Evolutionary conservation across 2,797 vertebrate species (phyloP).

Genomic region (Tadarida brasiliensis): DNA sequence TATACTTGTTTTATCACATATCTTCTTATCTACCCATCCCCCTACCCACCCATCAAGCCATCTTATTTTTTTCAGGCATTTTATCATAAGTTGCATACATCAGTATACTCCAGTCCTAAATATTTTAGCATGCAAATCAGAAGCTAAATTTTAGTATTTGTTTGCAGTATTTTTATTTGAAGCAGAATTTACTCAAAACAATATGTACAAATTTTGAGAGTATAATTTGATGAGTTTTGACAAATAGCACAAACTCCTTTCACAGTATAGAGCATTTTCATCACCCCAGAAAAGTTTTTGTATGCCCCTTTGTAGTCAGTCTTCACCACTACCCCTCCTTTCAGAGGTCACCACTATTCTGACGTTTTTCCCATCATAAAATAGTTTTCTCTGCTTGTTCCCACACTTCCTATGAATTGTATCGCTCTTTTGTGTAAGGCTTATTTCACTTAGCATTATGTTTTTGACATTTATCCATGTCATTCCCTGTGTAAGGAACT

Average conservation of each 20-base stretch:
- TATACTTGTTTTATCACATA: neutral
- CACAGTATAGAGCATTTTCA: neutral
- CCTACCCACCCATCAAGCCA: neutral
- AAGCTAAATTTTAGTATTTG: neutral
- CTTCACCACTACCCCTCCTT: neutral
- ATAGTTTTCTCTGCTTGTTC: slow-evolving; percentile 5
- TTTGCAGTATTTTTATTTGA: neutral
- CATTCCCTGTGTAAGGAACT: neutral
- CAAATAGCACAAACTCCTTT: neutral
- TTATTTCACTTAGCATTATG: neutral
- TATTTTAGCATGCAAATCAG: neutral
- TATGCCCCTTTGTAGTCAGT: neutral
- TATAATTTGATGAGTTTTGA: neutral
- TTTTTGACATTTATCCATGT: slow-evolving; percentile 17
- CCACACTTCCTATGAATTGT: neutral
- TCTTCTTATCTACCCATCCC: neutral
- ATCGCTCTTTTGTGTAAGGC: neutral
- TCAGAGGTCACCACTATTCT: neutral
- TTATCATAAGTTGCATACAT: neutral
- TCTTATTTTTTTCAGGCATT: neutral
- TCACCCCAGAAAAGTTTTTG: neutral
- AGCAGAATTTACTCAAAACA: neutral
- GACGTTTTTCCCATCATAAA: neutral
- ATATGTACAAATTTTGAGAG: neutral
- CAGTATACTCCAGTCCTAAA: neutral